Conservation (phyloP, 2,888 invertebrate species). For the Parelbella ahira region DNA sequence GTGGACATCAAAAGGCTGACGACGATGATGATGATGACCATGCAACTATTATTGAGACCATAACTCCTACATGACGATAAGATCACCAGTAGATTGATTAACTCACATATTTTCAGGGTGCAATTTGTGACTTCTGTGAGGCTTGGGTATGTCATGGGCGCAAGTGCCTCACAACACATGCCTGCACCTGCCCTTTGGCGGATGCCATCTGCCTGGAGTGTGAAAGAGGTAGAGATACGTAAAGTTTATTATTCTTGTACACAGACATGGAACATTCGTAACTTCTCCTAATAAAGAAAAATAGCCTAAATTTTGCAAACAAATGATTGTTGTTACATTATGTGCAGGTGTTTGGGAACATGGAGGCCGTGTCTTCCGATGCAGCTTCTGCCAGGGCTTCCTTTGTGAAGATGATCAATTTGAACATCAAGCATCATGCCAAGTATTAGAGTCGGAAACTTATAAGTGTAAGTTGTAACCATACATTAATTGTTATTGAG, state of each 20-base stretch:
- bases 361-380: slow-evolving; percentile 94
- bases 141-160: slow-evolving; percentile 98
- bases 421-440: slow-evolving; percentile 98
- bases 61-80: too few relatives aligned
- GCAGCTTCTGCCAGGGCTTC: slow-evolving; percentile 93
- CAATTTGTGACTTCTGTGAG: slow-evolving; percentile 98
- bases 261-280: too few relatives aligned
- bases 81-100: too few relatives aligned
- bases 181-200: slow-evolving; percentile 93
- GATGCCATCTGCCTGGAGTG: slow-evolving; percentile 96
- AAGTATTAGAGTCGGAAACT: slow-evolving; percentile 95
- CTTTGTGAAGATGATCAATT: slow-evolving; percentile 97
- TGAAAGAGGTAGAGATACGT: slow-evolving; percentile 90
- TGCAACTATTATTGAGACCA: too few relatives aligned
- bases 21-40: too few relatives aligned
- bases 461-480: slow-evolving; percentile 88
- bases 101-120: slow-evolving; percentile 83
- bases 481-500: neutral
- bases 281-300: too few relatives aligned
- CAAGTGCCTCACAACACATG: slow-evolving; percentile 93
- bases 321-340: too few relatives aligned
- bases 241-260: too few relatives aligned
- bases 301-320: too few relatives aligned
- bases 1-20: too few relatives aligned
- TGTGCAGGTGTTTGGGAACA: slow-evolving; percentile 96